Base-by-base conservation (phyloP, 1,140 invertebrate genomes). In the Drosophila pallidifrons region DNA sequence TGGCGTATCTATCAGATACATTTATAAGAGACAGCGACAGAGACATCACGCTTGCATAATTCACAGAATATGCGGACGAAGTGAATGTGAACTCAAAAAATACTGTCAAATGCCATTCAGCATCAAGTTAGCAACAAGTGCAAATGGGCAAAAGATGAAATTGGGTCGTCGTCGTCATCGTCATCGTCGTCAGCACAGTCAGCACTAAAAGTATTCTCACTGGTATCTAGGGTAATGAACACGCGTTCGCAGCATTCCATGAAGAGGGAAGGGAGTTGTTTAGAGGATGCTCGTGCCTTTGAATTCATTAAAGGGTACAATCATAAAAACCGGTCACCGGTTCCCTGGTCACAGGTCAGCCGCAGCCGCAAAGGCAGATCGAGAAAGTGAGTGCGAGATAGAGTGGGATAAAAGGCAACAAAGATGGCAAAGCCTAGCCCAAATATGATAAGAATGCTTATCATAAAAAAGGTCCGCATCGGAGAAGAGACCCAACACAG, bases 181-280 rank as follows among this genome's bases (percentile, higher is more conserved):
- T 32, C 30, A 7, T 20, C 20, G 20, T 20, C 20, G 32, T 38
- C 8, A 10, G 41, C 70, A 65, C 61, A 85, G 60, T 65, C 60
- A 55, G 81, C 61, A 64, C 15, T 65, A 65, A 82, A 77, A 54
- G 71, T 15, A 60, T 74, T 74, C 71, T 30, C 64, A 68, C 45
- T 20, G 28, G 58, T 77, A 88, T 77, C 76, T 79, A 61, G 82
- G 83, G 83, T 88, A 82, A 86, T 86, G 82, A 86, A 79, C 61
- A 71, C 52, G 60, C 60, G 60, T 47, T 57, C 13, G 52, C 10
- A 64, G 47, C 64, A 52, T 51, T 51, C 43, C 43, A 38, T 30
- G 13, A 58, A 43, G 67, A 10, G n/a, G 8, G 7, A 6, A 38
- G 16, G 28, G 35, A 25, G 11, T 13, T 28, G 30, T 11, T 43